Evolutionary conservation across 2,113 vertebrate species (phyloP), one percentile per base, ranked within the genome.

Genomic region (Thalassoma bifasciatum): DNA sequence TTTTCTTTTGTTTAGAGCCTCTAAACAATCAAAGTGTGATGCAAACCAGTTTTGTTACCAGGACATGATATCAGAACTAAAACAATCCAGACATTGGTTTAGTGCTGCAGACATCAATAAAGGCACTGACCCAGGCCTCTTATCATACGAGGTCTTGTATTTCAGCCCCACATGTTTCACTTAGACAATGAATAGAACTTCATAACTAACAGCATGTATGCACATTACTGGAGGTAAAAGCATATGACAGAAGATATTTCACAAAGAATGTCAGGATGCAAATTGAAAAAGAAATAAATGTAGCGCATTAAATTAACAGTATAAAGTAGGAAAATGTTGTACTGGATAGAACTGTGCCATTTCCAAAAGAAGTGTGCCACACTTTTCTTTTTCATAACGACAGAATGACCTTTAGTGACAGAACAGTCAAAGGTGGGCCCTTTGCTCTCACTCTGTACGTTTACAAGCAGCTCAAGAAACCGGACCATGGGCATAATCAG

Each of bases 211-310:
- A 46, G 17, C 49, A 46, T 44, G 38, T 12, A 51, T 38, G 23
- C 16, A 24, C 14, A 16, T 13, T 2, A n/a, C 21, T 56, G 24
- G 44, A 72, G 56, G 23, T 2, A 46, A 44, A 21, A 23, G 21
- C 14, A 38, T 19, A 8, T 26, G 26, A 60, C 53, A 38, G 61
- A 12, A 66, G 72, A 81, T 84, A 51, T 54, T 74, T 79, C 58
- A 56, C 38, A 17, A 51, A 58, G 59, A 30, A 72, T 26, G 50
- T 60, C 42, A 63, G 63, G 58, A 53, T 23, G 57, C 65, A 54
- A 16, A 17, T 19, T 14, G 14, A 44, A 5, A 10, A 4, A 13
- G 8, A 24, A 17, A 36, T 14, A 26, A 13, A 52, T 34, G 22
- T 17, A 22, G n/a, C 34, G 40, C 26, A 3, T 62, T 30, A 37